These are phyloP conservation scores for Drosophila pandora DNA, from an alignment of 1,140 invertebrate species.

Conservation along the genomic window DNA sequence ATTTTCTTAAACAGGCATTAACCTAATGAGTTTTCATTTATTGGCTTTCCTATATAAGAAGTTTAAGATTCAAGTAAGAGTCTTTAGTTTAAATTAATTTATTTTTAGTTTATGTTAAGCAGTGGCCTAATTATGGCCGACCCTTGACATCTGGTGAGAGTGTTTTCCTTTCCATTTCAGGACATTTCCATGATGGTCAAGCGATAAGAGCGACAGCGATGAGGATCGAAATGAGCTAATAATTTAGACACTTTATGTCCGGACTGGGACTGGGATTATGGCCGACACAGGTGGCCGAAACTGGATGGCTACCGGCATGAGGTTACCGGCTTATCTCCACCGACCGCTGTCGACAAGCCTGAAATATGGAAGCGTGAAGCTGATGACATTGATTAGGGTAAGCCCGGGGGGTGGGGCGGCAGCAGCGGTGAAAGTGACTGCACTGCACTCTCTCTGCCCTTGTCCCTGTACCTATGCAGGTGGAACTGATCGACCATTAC, in stretches of 20 bases:
- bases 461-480: constrained; percentile 11
- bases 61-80: no score
- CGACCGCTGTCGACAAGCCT: constrained; percentile 15
- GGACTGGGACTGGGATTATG: constrained; percentile 21
- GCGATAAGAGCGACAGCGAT: constrained; percentile 28
- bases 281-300: constrained; percentile 35
- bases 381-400: constrained; percentile 75
- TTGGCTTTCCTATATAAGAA: no score
- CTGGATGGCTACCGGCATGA: constrained; percentile 30
- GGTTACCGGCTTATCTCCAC: constrained; percentile 40
- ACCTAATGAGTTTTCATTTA: constrained; percentile 41
- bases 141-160: neutral
- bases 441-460: constrained; percentile 9
- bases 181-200: neutral
- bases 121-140: neutral
- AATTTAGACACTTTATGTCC: constrained; percentile 61
- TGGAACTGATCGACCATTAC: neutral
- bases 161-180: no score
- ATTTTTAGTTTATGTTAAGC: no score
- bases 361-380: constrained; percentile 67
- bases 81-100: neutral
- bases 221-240: constrained; percentile 35
- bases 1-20: constrained; percentile 48
- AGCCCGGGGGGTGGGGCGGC: constrained; percentile 15
- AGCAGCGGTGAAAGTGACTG: constrained; percentile 35